Percentiles rank a stretch among this genome's conserved stretches.
phyloP scores from a whole-genome alignment of 2,113 vertebrate genomes.

The Edolisoma coerulescens region DNA sequence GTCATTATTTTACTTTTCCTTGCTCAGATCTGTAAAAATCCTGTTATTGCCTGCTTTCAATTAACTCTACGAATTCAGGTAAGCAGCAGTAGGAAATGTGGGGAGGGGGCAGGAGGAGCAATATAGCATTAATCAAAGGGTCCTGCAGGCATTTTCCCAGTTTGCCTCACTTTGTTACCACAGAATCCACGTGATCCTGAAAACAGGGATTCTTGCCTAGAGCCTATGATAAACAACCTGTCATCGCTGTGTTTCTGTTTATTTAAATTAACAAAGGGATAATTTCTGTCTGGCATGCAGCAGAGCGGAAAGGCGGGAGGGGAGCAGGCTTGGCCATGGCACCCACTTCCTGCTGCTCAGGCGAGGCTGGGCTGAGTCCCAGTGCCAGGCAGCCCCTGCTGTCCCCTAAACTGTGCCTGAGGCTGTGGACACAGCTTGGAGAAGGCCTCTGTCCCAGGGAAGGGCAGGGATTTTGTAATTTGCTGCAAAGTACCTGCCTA shows the following conservation, averaged over 20 bases:
- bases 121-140: neutral
- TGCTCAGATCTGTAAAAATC: neutral
- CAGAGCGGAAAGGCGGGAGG: rapidly evolving
- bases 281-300: neutral
- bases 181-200: neutral
- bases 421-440: neutral
- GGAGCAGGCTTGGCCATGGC: neutral
- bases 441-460: rapidly evolving
- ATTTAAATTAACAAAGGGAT: conserved; percentile 7
- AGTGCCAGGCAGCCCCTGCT: neutral
- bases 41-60: neutral
- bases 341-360: neutral
- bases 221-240: neutral
- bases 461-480: neutral
- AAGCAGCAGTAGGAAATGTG: neutral
- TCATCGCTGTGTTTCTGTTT: neutral
- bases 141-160: rapidly evolving
- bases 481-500: neutral
- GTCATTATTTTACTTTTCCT: conserved; percentile 6
- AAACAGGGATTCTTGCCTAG: neutral
- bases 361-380: neutral
- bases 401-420: neutral
- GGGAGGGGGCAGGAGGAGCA: neutral
- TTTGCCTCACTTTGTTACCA: neutral
- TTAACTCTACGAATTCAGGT: neutral